These are phyloP conservation scores for Muscidifurax raptorellus DNA, from an alignment of 1,140 invertebrate genomes.

Conservation along the genomic window DNA sequence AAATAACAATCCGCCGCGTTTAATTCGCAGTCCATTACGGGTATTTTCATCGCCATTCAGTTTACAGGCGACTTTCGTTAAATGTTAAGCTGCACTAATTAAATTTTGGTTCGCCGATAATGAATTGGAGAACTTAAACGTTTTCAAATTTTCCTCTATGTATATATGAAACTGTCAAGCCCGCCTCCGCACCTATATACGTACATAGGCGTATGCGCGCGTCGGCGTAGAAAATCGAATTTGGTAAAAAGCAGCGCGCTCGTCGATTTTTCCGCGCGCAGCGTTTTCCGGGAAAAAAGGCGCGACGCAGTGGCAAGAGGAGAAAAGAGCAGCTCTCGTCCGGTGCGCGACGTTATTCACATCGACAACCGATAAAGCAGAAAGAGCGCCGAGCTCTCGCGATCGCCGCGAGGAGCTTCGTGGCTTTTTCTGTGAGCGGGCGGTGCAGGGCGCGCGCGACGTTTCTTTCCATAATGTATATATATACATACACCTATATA, in stretches of 20 bases:
- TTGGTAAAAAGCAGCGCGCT: constrained; percentile 13
- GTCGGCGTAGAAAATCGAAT: constrained; percentile 32
- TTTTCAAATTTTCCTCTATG: background rate
- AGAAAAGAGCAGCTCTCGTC: background rate
- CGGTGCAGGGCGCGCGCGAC: background rate
- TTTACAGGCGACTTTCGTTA: too few species aligned
- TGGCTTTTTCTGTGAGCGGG: background rate
- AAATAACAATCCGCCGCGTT: background rate
- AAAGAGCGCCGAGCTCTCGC: constrained; percentile 35
- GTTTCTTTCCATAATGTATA: background rate
- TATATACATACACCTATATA: too few species aligned
- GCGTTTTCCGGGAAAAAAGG: background rate
- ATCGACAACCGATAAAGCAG: constrained; percentile 64
- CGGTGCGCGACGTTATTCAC: constrained; percentile 8
- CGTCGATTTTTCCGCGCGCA: background rate
- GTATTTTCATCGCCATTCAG: too few species aligned
- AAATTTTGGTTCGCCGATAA: background rate
- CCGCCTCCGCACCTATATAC: too few species aligned
- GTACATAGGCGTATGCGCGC: too few species aligned
- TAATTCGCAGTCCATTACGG: background rate
- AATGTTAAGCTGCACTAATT: background rate
- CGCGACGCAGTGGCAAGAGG: background rate
- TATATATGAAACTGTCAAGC: too few species aligned
- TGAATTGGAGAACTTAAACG: background rate
- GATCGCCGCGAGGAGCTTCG: background rate